Evolutionary conservation across 2,797 vertebrate species (phyloP), one percentile per base, ranked within the genome.

Genomic region (Hozukius guyotensis): DNA sequence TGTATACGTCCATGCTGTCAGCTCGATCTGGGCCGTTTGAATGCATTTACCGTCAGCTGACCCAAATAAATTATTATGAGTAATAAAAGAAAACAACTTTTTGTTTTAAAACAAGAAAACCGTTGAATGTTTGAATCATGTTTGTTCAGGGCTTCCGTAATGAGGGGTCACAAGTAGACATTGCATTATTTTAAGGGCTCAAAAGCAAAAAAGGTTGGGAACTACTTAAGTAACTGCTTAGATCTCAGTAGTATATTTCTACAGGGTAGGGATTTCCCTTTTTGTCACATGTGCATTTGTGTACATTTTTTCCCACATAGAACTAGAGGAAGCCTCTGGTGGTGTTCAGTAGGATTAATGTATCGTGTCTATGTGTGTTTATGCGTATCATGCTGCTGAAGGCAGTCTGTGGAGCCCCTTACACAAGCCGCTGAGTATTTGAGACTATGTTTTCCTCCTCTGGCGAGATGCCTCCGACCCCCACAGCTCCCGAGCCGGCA

Each of bases 401-500:
- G 57, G 22, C 60, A 11, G 53, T 61, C 55, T 78, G 71, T 20
- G 49, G 25, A 84, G 74, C n/a, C 55, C 64, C 60, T 29, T n/a
- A 18, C 36, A 73, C 16, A 10, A 73, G 80, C 56, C 66, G 27
- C 5, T 31, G 77, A 77, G n/a, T 46, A 70, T 72, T 14, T 59
- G 18, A 4, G 14, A n/a, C 57, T 38, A 24, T 32, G 13, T 72
- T 74, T 81, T 78, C 55, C 20, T 59, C 24, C 56, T 60, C 24
- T 65, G 42, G 75, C 7, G 20, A 13, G 24, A 61, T 6, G 66
- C 75, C 49, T 68, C 22, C 22, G 14, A 73, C 55, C 82, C 76
- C 80, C 75, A 65, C 38, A 53, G 73, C 68, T 77, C 56, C 49
- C 31, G 24, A 61, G 31, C 55, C 14, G 13, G 62, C 72, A 74